phyloP scores from a whole-genome alignment of 2,113 vertebrate species.

The Leiothrix lutea region DNA sequence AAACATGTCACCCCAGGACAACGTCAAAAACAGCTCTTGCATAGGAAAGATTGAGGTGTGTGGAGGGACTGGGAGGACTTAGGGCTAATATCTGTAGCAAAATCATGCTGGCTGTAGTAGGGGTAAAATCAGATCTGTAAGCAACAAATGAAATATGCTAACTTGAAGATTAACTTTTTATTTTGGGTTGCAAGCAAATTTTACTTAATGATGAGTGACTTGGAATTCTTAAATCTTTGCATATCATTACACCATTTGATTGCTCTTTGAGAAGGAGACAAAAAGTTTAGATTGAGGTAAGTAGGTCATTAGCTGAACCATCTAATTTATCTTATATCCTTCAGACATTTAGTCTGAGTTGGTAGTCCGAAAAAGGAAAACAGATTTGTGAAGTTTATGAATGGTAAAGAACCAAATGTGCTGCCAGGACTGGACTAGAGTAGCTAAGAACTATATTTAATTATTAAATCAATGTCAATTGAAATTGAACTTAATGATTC shows the following conservation, averaged over 20 bases:
- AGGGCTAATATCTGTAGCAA: neutral
- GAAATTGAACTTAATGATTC: slow-evolving; percentile 3
- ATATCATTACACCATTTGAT: neutral
- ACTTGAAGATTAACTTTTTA: neutral
- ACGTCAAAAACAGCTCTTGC: neutral
- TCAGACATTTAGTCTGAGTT: neutral
- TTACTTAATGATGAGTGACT: neutral
- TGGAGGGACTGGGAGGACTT: neutral
- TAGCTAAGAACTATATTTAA: slow-evolving; percentile 4
- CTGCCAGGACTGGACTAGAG: neutral
- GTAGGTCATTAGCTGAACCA: neutral
- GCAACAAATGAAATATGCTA: neutral
- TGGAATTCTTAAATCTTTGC: neutral
- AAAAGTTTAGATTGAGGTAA: neutral
- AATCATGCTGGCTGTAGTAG: neutral
- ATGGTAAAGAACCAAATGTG: neutral
- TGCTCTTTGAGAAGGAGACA: neutral
- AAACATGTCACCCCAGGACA: no score
- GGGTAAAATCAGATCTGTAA: neutral
- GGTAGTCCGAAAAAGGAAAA: neutral
- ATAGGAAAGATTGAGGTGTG: neutral
- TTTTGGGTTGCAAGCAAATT: neutral
- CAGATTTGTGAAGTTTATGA: neutral
- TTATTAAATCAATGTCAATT: slow-evolving; percentile 36
- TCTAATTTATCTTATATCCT: neutral